Conservation (phyloP, 64 coral and sea anemone species). For the Trachythela sp. region DNA sequence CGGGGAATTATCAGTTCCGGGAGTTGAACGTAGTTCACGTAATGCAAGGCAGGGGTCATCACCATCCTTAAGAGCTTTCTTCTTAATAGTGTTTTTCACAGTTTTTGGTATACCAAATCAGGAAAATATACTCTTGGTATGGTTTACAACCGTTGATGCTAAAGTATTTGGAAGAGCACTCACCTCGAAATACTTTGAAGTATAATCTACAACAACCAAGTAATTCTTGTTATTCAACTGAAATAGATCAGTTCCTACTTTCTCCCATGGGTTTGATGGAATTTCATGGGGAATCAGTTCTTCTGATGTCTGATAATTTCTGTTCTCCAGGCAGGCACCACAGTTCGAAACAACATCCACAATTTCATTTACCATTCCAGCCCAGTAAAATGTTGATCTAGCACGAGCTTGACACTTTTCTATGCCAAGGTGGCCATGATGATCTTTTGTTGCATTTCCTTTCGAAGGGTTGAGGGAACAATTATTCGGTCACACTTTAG, state of each 20-base stretch:
- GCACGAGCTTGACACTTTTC: slow-evolving; percentile 27
- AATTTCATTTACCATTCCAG: slow-evolving; percentile 2
- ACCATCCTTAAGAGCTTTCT: no score
- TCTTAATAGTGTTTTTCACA: not conserved
- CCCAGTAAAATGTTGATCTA: slow-evolving; percentile 24
- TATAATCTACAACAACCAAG: not conserved
- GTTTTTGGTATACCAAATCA: not conserved
- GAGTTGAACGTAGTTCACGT: not conserved
- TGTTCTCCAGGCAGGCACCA: not conserved
- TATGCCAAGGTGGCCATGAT: slow-evolving; percentile 14
- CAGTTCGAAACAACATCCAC: slow-evolving; percentile 13
- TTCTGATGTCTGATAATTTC: slow-evolving; percentile 27
- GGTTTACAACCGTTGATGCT: not conserved
- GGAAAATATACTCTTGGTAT: not conserved
- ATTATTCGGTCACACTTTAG: slow-evolving; percentile 29
- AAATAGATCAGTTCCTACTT: slow-evolving; percentile 33
- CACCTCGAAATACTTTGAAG: not conserved
- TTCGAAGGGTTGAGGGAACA: not conserved
- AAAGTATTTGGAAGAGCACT: not conserved
- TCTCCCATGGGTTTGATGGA: slow-evolving; percentile 34
- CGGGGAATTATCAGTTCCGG: not conserved
- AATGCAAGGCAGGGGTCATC: no score
- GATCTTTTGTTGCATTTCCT: slow-evolving; percentile 4
- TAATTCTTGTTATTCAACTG: slow-evolving; percentile 36
- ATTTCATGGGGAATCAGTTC: slow-evolving; percentile 17